phyloP scores from a whole-genome alignment of 1,140 invertebrate species.

The Himalopsyche phryganea region DNA sequence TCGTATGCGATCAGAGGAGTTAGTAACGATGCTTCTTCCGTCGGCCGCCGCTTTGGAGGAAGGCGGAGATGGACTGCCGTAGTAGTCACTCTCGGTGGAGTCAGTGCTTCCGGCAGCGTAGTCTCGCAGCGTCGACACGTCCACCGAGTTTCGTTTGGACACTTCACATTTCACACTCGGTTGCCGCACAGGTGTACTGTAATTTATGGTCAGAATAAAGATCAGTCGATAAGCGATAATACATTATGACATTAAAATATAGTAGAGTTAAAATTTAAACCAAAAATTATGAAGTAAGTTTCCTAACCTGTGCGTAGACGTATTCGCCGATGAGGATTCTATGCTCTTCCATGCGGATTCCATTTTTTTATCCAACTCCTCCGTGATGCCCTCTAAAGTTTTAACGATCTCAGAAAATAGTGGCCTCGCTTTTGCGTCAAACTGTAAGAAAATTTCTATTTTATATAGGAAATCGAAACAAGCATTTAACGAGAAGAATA shows the following conservation, averaged over 20 bases:
- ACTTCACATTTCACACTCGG: constrained; percentile 27
- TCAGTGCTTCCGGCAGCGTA: constrained; percentile 10
- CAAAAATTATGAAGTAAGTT: too few relatives aligned
- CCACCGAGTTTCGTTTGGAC: constrained; percentile 33
- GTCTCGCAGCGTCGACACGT: constrained; percentile 23
- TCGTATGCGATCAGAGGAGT: neutral
- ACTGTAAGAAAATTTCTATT: constrained; percentile 54
- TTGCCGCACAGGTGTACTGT: constrained; percentile 24
- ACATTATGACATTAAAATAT: too few relatives aligned
- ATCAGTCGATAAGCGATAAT: too few relatives aligned
- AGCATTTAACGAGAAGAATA: too few relatives aligned
- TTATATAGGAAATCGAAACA: neutral
- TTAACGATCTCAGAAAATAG: constrained; percentile 74
- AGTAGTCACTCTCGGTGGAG: constrained; percentile 14
- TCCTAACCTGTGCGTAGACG: constrained; percentile 24
- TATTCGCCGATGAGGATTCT: constrained; percentile 18
- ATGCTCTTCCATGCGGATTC: constrained; percentile 10
- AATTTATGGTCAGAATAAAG: constrained; percentile 8
- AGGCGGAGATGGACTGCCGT: neutral
- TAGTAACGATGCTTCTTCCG: too few relatives aligned
- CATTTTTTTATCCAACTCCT: constrained; percentile 25
- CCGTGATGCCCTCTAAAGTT: constrained; percentile 54
- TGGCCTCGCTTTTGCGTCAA: constrained; percentile 80
- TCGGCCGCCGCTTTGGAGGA: neutral
- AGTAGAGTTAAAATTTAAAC: too few relatives aligned